Base-by-base conservation (phyloP, 1,140 invertebrate genomes). In the Ganaspis sp. region DNA sequence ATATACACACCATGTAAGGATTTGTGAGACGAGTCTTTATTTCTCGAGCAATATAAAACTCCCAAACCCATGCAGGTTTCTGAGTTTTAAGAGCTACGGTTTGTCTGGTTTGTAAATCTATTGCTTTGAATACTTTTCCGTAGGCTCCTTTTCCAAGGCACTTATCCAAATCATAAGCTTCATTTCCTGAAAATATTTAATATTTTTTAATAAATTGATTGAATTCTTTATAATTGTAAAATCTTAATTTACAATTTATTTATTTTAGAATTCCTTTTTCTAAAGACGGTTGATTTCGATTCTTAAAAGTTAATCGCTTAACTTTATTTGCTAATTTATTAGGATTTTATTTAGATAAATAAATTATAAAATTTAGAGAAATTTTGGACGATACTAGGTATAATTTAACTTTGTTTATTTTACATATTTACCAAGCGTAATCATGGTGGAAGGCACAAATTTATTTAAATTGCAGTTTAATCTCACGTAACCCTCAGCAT, bases 21-120 rank as follows among this genome's bases (percentile, higher is more conserved):
- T 94, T 93, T 64, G 92, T 93, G 75, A 96, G 90, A 73, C 95
- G 93, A 40, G 92, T 88, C 83, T 95, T 94, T 79, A 96, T 93
- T 90, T 96, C 95, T 83, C 94, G 92, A 78, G 94, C 94, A 79
- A 96, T 95, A 84, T 96, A 96, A 87, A 93, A 96, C 88, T 96
- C 96, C 95, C 95, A 96, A 75, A 93, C 93, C 86, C 95, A 95
- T 38, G 94, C 92, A 3, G 95, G 95, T 80, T 94, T 95, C 89
- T 96, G 95, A 83, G 94, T 94, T 88, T 96, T 96, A 12, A 95
- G 89, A 8, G 95, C 95, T 70, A 95, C 93, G 1, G 92, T 91
- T 77, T 92, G 93, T 80, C 93, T 92, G 9, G 91, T 93, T 79
- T 92, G 91, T 12, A 92, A 74, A 83, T 93, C 92, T n/a, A 89